A percentile compares a stretch with the other conserved stretches of the same genome.
Conservation (phyloP, 2,797 vertebrate species). For the Sarcophilus harrisii region DNA sequence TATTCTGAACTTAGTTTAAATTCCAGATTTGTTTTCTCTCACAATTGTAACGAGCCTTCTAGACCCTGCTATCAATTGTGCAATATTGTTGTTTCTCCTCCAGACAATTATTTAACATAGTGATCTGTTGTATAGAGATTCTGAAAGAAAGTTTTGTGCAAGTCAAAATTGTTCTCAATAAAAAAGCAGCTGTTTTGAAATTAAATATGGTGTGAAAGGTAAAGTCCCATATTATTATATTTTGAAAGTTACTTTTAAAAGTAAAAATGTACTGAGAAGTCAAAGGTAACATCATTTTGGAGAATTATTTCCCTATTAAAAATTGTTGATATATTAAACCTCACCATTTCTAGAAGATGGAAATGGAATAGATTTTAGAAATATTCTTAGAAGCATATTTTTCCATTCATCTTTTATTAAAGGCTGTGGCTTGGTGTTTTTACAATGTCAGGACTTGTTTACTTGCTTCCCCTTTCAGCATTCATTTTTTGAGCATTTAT, state of each 20-base stretch:
- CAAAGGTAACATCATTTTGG: neutral
- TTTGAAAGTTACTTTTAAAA: neutral
- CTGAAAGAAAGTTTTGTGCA: slow-evolving; percentile 63
- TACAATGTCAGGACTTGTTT: slow-evolving; percentile 5
- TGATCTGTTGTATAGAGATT: slow-evolving; percentile 56
- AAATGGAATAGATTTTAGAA: slow-evolving; percentile 49
- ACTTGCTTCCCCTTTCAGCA: slow-evolving; percentile 13
- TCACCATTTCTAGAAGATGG: slow-evolving; percentile 13
- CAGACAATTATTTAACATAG: slow-evolving; percentile 54
- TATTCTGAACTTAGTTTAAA: slow-evolving; percentile 32
- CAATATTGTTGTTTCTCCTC: slow-evolving; percentile 39
- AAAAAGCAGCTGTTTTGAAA: slow-evolving; percentile 55
- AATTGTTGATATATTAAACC: slow-evolving; percentile 26
- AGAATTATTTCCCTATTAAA: slow-evolving; percentile 57
- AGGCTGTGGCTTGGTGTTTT: slow-evolving; percentile 6
- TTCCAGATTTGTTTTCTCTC: slow-evolving; percentile 27
- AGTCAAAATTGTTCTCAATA: slow-evolving; percentile 64
- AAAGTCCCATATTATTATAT: neutral
- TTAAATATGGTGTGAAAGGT: slow-evolving; percentile 41
- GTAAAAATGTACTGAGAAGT: neutral
- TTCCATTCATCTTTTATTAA: slow-evolving; percentile 24
- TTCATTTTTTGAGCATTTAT: slow-evolving; percentile 12
- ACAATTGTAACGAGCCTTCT: slow-evolving; percentile 9
- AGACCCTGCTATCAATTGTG: slow-evolving; percentile 20
- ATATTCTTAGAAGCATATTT: slow-evolving; percentile 39